These are phyloP conservation scores for Syrista parreyssii DNA, from an alignment of 2,888 invertebrate species.

Conservation along the genomic window DNA sequence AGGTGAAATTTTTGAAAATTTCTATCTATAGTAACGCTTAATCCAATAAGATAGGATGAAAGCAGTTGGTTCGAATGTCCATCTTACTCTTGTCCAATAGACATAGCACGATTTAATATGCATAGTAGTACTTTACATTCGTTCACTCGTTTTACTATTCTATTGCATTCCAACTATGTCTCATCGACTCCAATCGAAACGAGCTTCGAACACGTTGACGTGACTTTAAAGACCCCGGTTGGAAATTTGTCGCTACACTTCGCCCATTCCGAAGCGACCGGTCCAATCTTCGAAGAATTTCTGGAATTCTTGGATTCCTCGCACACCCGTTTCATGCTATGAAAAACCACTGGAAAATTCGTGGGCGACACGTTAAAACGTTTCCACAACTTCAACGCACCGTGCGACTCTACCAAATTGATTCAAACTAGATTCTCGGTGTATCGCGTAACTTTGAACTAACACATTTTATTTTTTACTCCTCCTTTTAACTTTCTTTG, in stretches of 20 bases:
- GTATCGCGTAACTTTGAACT: neutral
- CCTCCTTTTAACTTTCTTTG: neutral
- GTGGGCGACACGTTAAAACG: conserved; percentile 28
- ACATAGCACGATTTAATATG: neutral
- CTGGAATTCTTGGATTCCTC: conserved; percentile 50
- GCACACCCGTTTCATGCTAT: conserved; percentile 42
- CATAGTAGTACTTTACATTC: neutral
- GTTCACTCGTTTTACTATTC: neutral
- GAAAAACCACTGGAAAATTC: conserved; percentile 25
- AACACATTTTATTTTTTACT: neutral
- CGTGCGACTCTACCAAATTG: neutral
- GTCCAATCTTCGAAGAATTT: conserved; percentile 54
- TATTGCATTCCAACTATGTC: neutral
- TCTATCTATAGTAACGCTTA: neutral
- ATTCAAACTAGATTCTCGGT: neutral
- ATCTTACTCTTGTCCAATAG: neutral
- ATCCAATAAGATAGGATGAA: neutral
- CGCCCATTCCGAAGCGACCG: conserved; percentile 37
- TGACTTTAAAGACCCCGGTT: neutral
- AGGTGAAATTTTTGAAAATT: neutral
- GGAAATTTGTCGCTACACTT: conserved; percentile 31
- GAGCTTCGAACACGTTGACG: neutral
- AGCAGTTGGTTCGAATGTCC: neutral
- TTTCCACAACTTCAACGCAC: conserved; percentile 37
- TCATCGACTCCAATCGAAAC: neutral